Percentiles rank a stretch among this genome's conserved stretches.
Evolutionary conservation across 1,140 invertebrate species (phyloP).

Genomic region (Tetramorium simillimum): DNA sequence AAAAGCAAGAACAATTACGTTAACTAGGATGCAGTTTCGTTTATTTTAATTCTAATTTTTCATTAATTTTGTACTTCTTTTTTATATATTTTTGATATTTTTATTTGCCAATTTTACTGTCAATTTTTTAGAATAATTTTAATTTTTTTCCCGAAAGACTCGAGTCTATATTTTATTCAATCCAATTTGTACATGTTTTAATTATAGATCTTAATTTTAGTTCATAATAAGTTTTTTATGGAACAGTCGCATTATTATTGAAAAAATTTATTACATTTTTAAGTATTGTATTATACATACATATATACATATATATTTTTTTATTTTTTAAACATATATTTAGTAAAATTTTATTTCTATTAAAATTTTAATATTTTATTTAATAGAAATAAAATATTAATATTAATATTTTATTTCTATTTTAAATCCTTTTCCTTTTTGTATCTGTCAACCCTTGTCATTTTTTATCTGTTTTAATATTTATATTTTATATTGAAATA

Average conservation of each 20-base stretch:
- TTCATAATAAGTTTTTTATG: not conserved
- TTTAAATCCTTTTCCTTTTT: not conserved
- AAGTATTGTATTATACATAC: not conserved
- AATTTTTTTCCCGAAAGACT: not conserved
- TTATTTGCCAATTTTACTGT: not conserved
- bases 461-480: not conserved
- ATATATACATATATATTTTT: not conserved
- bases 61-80: not conserved
- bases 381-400: too few species aligned
- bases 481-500: slow-evolving; percentile 5
- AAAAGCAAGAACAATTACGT: not conserved
- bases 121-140: not conserved
- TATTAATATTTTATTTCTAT: not conserved
- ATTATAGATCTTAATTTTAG: not conserved
- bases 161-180: not conserved
- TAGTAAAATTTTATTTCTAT: not conserved
- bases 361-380: too few species aligned
- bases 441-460: not conserved
- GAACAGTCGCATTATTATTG: not conserved
- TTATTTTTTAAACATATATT: not conserved
- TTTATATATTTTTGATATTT: not conserved
- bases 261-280: not conserved
- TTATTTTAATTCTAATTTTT: not conserved
- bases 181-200: not conserved
- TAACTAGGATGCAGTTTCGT: not conserved